Base-by-base conservation (phyloP, 2,113 vertebrate genomes). In the Phylloscopus whistleri region DNA sequence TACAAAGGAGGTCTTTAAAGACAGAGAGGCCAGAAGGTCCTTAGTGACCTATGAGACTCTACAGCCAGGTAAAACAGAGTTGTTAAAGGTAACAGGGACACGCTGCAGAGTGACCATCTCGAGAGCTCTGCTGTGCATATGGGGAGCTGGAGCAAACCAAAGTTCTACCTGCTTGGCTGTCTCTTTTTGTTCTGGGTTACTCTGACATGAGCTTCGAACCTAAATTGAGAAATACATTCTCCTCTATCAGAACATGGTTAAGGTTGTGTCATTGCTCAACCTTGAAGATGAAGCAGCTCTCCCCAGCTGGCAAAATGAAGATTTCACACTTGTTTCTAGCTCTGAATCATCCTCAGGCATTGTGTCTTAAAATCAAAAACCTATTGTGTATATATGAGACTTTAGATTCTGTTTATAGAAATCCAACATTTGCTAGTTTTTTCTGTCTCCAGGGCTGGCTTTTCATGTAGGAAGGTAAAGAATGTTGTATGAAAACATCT, bases 41-140 rank as follows among this genome's bases (percentile, higher is more conserved):
- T 37, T 55, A 2, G 1, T 81, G n/a, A 49, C 35, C 17, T 35
- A 3, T 80, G 14, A 48, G 33, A 4, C 81, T 74, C 21, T 58
- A 55, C 18, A 59, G 6, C 24, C 16, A 5, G 4, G 18, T 55
- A 51, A 39, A 75, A 37, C 15, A 83, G 48, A 22, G 14, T 14
- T 43, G 15, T 52, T n/a, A 31, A 60, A n/a, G 62, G 22, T 33
- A 73, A 16, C 28, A 84, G 26, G 21, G 33, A 9, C 5, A 11
- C 0, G 0, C 30, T 75, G 39, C 37, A 24, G 59, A 41, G 58
- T 60, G 44, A 13, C 9, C 0, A 0, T 60, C 22, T 73, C 0
- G 0, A 56, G 35, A 27, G 28, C 48, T 90, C 16, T 3, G 6
- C n/a, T 0, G 1, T 79, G 46, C 1, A 0, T 28, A 16, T 33